phyloP scores from a whole-genome alignment of 2,797 vertebrate species.

The Novumbra hubbsi region DNA sequence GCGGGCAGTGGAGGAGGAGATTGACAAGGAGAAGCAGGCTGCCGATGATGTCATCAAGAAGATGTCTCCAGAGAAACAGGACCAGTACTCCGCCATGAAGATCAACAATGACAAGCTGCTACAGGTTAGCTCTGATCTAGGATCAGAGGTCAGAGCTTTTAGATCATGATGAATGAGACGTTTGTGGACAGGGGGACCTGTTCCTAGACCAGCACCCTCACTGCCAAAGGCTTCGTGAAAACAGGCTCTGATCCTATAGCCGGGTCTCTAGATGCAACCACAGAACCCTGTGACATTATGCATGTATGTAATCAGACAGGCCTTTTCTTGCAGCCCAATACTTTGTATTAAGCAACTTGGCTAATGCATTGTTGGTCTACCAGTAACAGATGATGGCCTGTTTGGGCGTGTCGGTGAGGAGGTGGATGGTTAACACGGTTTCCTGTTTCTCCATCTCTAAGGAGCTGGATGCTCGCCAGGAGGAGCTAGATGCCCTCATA shows the following conservation, averaged over 20 bases:
- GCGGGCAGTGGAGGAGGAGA: slow-evolving; percentile 80
- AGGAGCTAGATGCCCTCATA: slow-evolving; percentile 82
- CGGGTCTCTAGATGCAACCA: too few relatives aligned
- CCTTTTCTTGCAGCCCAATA: not conserved
- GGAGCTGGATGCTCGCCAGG: slow-evolving; percentile 86
- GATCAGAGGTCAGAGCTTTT: not conserved
- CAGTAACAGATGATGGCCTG: too few relatives aligned
- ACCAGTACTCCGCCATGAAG: slow-evolving; percentile 86
- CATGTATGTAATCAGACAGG: not conserved
- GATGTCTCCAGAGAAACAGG: slow-evolving; percentile 84
- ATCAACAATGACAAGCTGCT: slow-evolving; percentile 84
- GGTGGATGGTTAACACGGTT: slow-evolving; percentile 3
- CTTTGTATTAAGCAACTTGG: not conserved
- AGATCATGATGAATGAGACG: not conserved
- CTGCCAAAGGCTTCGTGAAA: too few relatives aligned
- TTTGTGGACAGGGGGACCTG: too few relatives aligned
- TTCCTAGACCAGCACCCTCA: too few relatives aligned
- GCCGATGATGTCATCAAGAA: slow-evolving; percentile 88
- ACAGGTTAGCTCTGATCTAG: slow-evolving; percentile 72
- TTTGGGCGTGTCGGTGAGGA: not conserved
- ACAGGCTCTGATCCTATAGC: too few relatives aligned
- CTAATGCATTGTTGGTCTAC: too few relatives aligned
- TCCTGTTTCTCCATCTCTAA: slow-evolving; percentile 41
- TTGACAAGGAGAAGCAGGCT: slow-evolving; percentile 80
- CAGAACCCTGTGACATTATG: not conserved